Conservation (phyloP, 2,113 vertebrate species). For the Ctenomys sociabilis region DNA sequence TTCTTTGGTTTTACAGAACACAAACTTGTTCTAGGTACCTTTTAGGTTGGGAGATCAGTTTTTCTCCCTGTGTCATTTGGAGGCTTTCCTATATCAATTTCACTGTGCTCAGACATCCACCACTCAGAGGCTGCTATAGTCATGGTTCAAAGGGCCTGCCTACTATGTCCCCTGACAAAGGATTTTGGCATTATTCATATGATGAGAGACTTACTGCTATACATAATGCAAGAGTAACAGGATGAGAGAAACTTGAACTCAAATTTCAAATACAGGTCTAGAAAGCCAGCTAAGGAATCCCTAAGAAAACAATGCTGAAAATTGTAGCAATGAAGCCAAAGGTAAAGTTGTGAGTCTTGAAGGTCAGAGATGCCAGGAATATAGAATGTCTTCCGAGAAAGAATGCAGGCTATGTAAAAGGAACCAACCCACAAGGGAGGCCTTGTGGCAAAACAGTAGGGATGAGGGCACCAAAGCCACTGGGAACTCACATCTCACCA, state of each 20-base stretch:
- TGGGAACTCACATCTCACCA: background rate
- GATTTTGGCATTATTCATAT: background rate
- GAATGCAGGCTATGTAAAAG: background rate
- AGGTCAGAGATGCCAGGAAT: too few species aligned
- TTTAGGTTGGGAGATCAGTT: too few species aligned
- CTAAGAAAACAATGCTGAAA: too few species aligned
- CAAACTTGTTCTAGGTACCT: too few species aligned
- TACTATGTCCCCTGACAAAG: background rate
- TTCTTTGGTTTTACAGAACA: too few species aligned
- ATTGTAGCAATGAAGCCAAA: too few species aligned
- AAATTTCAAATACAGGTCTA: background rate
- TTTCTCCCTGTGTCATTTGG: too few species aligned
- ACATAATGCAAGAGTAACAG: background rate
- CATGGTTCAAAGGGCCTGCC: background rate
- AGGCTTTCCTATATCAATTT: too few species aligned
- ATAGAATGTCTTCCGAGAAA: too few species aligned
- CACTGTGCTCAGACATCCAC: too few species aligned
- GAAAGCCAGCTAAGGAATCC: background rate
- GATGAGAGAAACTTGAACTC: background rate
- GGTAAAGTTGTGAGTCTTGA: too few species aligned
- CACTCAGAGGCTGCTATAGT: background rate
- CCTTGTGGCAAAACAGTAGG: background rate
- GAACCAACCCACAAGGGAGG: background rate
- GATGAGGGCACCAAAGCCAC: background rate
- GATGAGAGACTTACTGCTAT: background rate